Base-by-base conservation (phyloP, 2,113 vertebrate genomes). In the Mus spicilegus region DNA sequence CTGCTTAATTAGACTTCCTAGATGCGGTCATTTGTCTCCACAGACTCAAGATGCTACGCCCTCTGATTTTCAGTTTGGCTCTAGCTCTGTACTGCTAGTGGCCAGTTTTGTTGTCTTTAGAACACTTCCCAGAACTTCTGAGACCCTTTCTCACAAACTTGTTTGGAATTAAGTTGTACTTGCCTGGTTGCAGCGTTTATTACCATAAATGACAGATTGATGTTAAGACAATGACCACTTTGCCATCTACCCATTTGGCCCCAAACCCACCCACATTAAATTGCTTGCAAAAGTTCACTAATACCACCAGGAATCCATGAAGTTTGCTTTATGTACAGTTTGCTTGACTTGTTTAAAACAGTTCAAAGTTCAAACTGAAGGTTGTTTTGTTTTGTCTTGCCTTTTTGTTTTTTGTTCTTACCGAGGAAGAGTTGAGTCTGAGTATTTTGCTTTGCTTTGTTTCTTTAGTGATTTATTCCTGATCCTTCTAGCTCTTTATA, bases 141-240 rank as follows among this genome's bases (percentile, higher is more conserved):
- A 24, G 46, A 86, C 89, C 3, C 42, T 94, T 96, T 89, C 51
- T 90, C 36, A 90, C 22, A 95, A 85, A 46, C 67, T 28, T 30
- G 54, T 94, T 95, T 89, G 54, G 22, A 96, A 94, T 94, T 96
- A 93, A 82, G 17, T 58, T 90, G 12, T 86, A 46, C 91, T 94
- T 94, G 54, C 58, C 76, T 85, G 11, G 8, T 78, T 85, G 1
- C 77, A 82, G 30, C 9, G 5, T 36, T 16, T 5, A 36, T 69
- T 12, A 89, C 10, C n/a, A 54, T 91, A 93, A 88, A 56, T 85
- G 26, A 6, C 39, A 49, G 46, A 67, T 7, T 89, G 70, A 88
- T 76, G 13, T 69, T 86, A 91, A 93, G 39, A 63, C 61, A 72
- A 67, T 75, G 54, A 30, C 75, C 28, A 5, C n/a, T 91, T 96